phyloP scores from a whole-genome alignment of 2,888 invertebrate species.

The Oxytorus armatus region DNA sequence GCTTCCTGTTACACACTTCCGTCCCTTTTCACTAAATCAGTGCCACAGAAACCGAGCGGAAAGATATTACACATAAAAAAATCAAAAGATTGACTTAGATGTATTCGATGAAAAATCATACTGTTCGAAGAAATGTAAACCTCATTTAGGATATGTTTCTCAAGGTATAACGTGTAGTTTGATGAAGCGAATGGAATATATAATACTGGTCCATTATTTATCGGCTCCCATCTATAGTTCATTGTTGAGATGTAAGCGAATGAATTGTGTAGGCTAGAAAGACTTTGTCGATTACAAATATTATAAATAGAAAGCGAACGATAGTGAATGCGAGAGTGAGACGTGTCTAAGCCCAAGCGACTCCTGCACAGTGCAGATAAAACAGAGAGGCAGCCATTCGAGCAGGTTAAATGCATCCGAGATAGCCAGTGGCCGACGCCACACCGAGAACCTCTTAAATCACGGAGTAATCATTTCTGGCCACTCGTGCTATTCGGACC shows the following conservation, averaged over 20 bases:
- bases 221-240: background rate
- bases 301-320: slow-evolving; percentile 35
- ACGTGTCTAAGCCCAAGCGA: slow-evolving; percentile 72
- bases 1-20: no score
- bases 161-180: no score
- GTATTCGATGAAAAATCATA: no score
- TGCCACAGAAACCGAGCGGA: no score
- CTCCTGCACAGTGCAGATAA: slow-evolving; percentile 80
- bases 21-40: no score
- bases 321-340: slow-evolving; percentile 42
- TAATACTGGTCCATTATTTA: background rate
- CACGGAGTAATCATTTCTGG: slow-evolving; percentile 78
- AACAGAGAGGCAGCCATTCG: slow-evolving; percentile 71
- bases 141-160: no score
- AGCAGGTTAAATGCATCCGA: slow-evolving; percentile 75
- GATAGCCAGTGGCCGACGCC: slow-evolving; percentile 68
- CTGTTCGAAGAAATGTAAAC: no score
- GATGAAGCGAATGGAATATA: background rate
- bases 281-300: slow-evolving; percentile 22
- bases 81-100: no score
- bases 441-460: slow-evolving; percentile 76
- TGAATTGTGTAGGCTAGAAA: slow-evolving; percentile 19
- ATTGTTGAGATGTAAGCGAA: slow-evolving; percentile 4
- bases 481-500: slow-evolving; percentile 71
- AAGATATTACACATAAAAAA: no score